Evolutionary conservation across 2,888 invertebrate species (phyloP).

Genomic region (Tetropium fuscum): DNA sequence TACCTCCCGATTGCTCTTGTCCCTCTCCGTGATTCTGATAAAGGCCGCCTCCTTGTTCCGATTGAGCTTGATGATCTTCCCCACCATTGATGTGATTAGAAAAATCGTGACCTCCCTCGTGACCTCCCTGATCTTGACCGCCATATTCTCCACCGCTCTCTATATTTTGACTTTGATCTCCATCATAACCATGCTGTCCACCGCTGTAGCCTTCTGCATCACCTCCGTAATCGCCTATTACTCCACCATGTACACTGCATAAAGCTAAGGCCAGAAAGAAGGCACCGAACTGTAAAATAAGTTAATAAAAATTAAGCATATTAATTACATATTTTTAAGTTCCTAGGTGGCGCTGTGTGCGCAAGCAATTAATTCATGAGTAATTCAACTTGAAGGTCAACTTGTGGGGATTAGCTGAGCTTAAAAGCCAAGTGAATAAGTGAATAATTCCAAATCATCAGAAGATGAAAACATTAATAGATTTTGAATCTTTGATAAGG

Average conservation of each 20-base stretch:
- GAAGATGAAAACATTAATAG: too few species aligned
- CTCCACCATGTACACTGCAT: slow-evolving; percentile 52
- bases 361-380: too few species aligned
- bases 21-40: background rate
- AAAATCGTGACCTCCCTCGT: slow-evolving; percentile 2
- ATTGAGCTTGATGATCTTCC: slow-evolving; percentile 10
- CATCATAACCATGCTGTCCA: slow-evolving; percentile 22
- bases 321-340: too few species aligned
- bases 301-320: too few species aligned
- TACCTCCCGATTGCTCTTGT: slow-evolving; percentile 10
- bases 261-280: slow-evolving; percentile 53
- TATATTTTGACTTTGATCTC: slow-evolving; percentile 15
- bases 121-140: slow-evolving; percentile 19
- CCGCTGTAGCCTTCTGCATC: slow-evolving; percentile 22
- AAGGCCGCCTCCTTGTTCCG: background rate
- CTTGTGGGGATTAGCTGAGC: too few species aligned
- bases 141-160: slow-evolving; percentile 32
- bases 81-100: slow-evolving; percentile 24
- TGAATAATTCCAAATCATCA: too few species aligned
- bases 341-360: too few species aligned
- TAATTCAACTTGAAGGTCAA: too few species aligned
- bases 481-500: too few species aligned
- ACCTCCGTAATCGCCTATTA: slow-evolving; percentile 45
- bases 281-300: slow-evolving; percentile 49
- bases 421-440: too few species aligned